A percentile compares a stretch with the other conserved stretches of the same genome.
Evolutionary conservation across 2,113 vertebrate genomes (phyloP).

Genomic region (Merops nubicus): DNA sequence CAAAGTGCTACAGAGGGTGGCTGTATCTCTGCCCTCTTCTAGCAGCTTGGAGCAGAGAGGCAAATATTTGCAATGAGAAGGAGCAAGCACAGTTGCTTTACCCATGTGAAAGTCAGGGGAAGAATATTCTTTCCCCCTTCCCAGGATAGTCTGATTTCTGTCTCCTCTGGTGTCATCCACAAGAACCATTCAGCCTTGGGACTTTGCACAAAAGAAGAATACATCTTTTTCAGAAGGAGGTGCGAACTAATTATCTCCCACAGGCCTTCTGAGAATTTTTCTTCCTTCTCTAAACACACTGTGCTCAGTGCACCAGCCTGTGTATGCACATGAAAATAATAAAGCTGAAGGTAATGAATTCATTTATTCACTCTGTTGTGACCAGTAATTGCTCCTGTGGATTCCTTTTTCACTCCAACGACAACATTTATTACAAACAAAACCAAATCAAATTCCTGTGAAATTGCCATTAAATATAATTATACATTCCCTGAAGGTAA

Average conservation of each 20-base stretch:
- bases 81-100: not conserved
- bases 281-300: not conserved
- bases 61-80: not conserved
- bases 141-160: not conserved
- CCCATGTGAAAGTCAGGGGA: not conserved
- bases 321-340: not conserved
- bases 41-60: not conserved
- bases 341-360: conserved; percentile 17
- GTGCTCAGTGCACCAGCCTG: not conserved
- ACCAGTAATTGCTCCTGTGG: conserved; percentile 9
- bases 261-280: not conserved
- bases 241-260: not conserved
- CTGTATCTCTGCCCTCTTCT: not conserved
- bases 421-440: conserved; percentile 3
- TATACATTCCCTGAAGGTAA: not conserved
- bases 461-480: conserved; percentile 36
- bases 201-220: not conserved
- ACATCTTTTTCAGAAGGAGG: fast-evolving
- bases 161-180: not conserved
- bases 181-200: not conserved
- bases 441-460: conserved; percentile 4
- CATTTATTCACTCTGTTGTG: conserved; percentile 2
- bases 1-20: not conserved
- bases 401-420: conserved; percentile 26
- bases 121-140: not conserved